phyloP scores from a whole-genome alignment of 92 coral and sea anemone genomes.

The Siderastrea siderea region DNA sequence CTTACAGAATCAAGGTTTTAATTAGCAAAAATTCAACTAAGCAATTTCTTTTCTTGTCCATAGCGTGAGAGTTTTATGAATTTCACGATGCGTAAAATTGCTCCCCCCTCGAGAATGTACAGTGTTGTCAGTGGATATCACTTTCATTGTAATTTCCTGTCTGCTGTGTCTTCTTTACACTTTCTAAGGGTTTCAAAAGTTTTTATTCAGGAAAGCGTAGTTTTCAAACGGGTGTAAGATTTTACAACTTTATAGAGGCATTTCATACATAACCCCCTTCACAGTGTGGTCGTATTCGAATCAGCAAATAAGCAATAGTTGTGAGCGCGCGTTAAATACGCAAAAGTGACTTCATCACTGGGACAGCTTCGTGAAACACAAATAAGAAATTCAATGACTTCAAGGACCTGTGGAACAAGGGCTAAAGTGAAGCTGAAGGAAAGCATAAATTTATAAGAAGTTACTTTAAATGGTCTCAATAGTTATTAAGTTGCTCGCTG shows the following conservation, averaged over 20 bases:
- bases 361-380: too few species aligned
- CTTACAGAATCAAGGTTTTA: conserved; percentile 25
- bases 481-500: too few species aligned
- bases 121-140: neutral
- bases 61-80: conserved; percentile 1
- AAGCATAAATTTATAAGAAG: neutral
- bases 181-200: neutral
- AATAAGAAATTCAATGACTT: too few species aligned
- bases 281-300: neutral
- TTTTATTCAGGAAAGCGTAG: neutral
- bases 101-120: conserved; percentile 27
- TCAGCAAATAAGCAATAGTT: neutral
- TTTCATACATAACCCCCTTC: neutral
- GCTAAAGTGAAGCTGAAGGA: too few species aligned
- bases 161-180: neutral
- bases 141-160: neutral
- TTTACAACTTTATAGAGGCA: neutral
- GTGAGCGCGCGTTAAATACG: too few species aligned
- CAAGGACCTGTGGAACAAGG: neutral
- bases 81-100: conserved; percentile 32
- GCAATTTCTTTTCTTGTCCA: conserved; percentile 25
- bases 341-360: too few species aligned
- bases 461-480: neutral
- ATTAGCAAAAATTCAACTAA: conserved; percentile 22
- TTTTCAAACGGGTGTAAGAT: neutral